A percentile compares a stretch with the other conserved stretches of the same genome.
These are phyloP conservation scores for Artibeus jamaicensis DNA, from an alignment of 2,797 vertebrate species.

Conservation along the genomic window DNA sequence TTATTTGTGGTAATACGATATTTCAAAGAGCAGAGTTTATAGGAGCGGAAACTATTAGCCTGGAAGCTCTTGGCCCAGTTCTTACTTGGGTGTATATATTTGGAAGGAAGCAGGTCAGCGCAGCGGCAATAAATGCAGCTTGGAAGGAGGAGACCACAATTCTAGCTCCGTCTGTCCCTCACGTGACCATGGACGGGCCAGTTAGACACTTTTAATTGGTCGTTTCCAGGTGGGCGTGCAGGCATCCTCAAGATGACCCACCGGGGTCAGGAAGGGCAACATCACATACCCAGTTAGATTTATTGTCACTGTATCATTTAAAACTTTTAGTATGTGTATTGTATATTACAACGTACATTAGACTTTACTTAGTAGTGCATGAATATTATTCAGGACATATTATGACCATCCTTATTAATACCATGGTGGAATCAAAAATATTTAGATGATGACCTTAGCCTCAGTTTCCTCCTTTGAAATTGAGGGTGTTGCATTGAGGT, in stretches of 20 bases:
- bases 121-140: not conserved
- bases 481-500: not conserved
- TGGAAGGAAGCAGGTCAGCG: not conserved
- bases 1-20: conserved; percentile 36
- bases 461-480: not conserved
- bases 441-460: not conserved
- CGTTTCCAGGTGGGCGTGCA: not conserved
- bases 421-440: not conserved
- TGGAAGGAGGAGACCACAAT: not conserved
- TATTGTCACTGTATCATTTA: not conserved
- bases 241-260: not conserved
- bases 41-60: not conserved
- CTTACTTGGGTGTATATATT: not conserved
- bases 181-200: not conserved
- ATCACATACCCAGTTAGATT: not conserved
- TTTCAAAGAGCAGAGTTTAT: conserved; percentile 22
- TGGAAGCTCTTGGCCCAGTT: not conserved
- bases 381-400: not conserved
- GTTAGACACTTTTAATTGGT: not conserved
- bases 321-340: not conserved
- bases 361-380: not conserved
- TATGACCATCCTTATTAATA: not conserved
- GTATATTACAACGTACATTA: not conserved
- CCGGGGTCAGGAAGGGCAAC: not conserved
- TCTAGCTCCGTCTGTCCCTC: not conserved